Evolutionary conservation across 2,113 vertebrate species (phyloP), one percentile per base, ranked within the genome.

Genomic region (Aramus guarauna): DNA sequence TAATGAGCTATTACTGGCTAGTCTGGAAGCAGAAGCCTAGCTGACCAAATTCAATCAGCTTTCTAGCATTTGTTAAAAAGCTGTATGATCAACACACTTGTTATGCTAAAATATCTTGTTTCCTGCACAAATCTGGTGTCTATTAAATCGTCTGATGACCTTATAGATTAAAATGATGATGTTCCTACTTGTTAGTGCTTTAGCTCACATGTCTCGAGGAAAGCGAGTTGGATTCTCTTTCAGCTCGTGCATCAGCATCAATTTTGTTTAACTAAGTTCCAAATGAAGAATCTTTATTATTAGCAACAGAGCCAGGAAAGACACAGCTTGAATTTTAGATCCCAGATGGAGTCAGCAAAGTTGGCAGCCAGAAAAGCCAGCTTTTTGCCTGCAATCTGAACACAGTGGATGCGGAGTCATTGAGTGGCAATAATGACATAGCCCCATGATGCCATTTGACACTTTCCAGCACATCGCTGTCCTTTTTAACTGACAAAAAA

Each of bases 271-370:
- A 95, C 59, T 63, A 39, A 92, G 68, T 71, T 96, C 96, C 91
- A 96, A 95, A 88, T 64, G 90, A 90, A 93, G 96, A 89, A 74
- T 85, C 73, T 84, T 94, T 93, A 81, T 94, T 92, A 94, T 89
- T 93, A 95, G 95, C 1, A 48, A 78, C 83, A 72, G 73, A 92
- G 90, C 79, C 43, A 90, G 75, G 79, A 84, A 90, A 96, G 90
- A 36, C 69, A 80, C 94, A 91, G 95, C 96, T 96, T 96, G 94
- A 90, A 71, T 94, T 79, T 43, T 48, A 67, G 87, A 76, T 71
- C 81, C 95, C 97, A 95, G 95, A 90, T 96, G 90, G 94, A 96
- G 64, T 41, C 82, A 88, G 85, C 59, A 63, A 52, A 90, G 78
- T 10, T 88, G 94, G 91, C 93, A 93, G 90, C 90, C 93, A 88